Evolutionary conservation across 2,888 invertebrate genomes (phyloP).

Genomic region (Yponomeuta sedellus): DNA sequence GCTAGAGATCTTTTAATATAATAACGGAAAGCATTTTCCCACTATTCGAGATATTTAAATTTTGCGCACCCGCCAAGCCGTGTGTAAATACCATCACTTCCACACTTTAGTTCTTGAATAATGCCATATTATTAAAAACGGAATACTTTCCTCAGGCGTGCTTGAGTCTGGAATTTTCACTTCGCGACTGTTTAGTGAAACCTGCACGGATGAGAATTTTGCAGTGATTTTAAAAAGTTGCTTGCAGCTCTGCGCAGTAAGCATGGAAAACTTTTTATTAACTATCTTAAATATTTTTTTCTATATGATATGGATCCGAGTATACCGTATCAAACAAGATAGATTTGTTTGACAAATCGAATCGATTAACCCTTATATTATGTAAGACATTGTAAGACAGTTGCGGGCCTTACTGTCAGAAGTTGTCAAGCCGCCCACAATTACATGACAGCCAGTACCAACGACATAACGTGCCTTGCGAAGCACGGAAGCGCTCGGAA

Average conservation of each 20-base stretch:
- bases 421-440: no score
- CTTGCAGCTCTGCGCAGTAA: neutral
- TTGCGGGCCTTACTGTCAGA: no score
- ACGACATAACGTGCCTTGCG: no score
- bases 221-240: neutral
- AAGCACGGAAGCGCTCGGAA: no score
- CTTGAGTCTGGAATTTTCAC: neutral
- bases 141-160: neutral
- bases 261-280: no score
- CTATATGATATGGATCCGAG: no score
- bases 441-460: no score
- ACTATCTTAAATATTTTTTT: no score
- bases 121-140: conserved; percentile 1
- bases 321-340: no score
- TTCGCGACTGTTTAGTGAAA: neutral
- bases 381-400: no score
- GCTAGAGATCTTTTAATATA: neutral
- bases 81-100: conserved; percentile 3
- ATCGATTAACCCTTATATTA: no score
- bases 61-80: conserved; percentile 4
- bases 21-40: neutral
- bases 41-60: conserved; percentile 1
- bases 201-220: neutral
- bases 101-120: conserved; percentile 5
- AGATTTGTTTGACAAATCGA: no score